phyloP scores from a whole-genome alignment of 2,797 vertebrate genomes.

The Sarcophilus harrisii region DNA sequence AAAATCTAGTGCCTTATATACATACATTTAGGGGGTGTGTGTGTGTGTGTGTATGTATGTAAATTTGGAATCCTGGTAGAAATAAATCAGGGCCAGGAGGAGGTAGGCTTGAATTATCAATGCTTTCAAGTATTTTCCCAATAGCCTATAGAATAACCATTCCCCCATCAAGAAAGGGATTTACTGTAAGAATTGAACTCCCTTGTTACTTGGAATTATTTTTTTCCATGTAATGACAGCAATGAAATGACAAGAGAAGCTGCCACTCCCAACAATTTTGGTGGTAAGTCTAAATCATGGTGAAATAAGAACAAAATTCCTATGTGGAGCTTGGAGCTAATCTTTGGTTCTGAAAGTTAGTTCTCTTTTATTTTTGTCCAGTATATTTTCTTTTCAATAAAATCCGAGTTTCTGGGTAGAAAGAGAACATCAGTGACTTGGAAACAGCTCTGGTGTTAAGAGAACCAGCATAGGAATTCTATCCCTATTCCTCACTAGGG shows the following conservation, averaged over 20 bases:
- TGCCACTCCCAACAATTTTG: background rate
- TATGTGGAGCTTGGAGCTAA: background rate
- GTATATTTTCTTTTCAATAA: background rate
- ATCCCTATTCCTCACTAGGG: fast-evolving
- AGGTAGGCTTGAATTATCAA: background rate
- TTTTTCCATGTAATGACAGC: background rate
- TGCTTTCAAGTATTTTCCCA: background rate
- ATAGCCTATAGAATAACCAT: background rate
- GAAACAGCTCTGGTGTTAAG: background rate
- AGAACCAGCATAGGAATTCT: background rate
- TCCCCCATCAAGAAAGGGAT: background rate
- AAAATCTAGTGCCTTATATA: background rate
- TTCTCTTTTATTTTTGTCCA: background rate
- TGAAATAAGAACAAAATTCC: background rate
- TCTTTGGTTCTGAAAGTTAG: background rate
- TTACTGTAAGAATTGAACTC: background rate
- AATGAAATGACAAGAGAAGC: background rate
- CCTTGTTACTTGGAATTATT: background rate
- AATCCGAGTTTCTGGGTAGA: background rate
- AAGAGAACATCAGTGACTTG: background rate
- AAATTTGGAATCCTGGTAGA: background rate
- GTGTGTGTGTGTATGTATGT: background rate
- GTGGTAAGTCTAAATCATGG: background rate
- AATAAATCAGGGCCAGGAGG: background rate
- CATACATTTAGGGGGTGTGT: too few relatives aligned